Evolutionary conservation across 2,888 invertebrate genomes (phyloP).

Genomic region (Parnassius orleans): DNA sequence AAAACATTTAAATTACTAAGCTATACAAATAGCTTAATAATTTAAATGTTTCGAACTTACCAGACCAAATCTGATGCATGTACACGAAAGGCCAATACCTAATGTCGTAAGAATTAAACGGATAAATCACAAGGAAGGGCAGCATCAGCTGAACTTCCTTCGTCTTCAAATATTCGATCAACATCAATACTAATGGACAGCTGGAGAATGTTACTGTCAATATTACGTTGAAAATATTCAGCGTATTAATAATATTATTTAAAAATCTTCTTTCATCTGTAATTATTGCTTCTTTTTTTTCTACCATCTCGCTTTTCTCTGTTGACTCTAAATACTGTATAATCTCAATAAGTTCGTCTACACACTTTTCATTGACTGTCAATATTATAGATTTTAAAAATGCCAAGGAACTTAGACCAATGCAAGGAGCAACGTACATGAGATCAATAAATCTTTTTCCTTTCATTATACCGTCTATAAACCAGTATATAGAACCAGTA

Average conservation of each 20-base stretch:
- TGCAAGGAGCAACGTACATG: conserved; percentile 48
- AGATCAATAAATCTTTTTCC: conserved; percentile 44
- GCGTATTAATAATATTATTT: conserved; percentile 40
- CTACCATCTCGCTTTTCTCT: conserved; percentile 23
- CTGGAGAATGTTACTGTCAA: conserved; percentile 41
- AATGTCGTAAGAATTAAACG: conserved; percentile 50
- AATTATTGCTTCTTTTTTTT: conserved; percentile 38
- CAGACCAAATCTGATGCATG: conserved; percentile 53
- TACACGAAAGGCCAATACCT: conserved; percentile 55
- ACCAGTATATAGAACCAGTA: conserved; percentile 42
- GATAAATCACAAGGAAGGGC: conserved; percentile 55
- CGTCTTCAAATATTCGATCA: conserved; percentile 44
- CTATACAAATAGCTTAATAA: no score
- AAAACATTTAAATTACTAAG: no score
- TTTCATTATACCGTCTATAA: conserved; percentile 38
- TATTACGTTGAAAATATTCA: conserved; percentile 41
- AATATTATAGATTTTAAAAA: conserved; percentile 39
- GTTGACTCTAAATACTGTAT: conserved; percentile 41
- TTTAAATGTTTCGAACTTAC: conserved; percentile 37
- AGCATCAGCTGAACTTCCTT: conserved; percentile 43
- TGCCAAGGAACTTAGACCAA: conserved; percentile 37
- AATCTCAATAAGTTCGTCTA: conserved; percentile 38
- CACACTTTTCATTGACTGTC: conserved; percentile 35
- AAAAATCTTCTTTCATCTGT: conserved; percentile 43
- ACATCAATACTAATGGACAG: conserved; percentile 45